phyloP scores from a whole-genome alignment of 2,113 vertebrate genomes.

The Corythornis madagascariensis region DNA sequence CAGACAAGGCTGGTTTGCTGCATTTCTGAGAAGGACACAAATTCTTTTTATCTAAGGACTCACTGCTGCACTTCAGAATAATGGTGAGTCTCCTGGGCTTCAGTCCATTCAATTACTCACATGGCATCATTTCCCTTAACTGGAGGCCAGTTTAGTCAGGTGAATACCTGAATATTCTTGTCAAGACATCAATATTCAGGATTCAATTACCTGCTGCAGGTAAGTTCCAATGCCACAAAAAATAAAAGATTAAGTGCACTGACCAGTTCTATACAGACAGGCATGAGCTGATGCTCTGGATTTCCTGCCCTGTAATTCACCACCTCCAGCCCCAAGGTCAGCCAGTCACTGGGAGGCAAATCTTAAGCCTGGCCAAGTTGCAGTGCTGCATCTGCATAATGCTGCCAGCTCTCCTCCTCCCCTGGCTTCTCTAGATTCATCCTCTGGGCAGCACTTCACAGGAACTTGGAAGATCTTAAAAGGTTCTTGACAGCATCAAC shows the following conservation, averaged over 20 bases:
- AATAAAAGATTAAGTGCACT: not conserved
- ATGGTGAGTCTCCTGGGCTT: not conserved
- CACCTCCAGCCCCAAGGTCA: not conserved
- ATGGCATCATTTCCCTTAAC: not conserved
- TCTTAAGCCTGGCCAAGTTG: not conserved
- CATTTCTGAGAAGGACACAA: not conserved
- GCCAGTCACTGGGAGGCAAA: not conserved
- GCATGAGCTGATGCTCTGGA: not conserved
- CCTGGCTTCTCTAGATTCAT: not conserved
- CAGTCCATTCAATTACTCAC: not conserved
- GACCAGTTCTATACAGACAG: not conserved
- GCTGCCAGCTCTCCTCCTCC: not conserved
- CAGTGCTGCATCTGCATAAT: not conserved
- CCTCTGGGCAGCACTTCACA: not conserved
- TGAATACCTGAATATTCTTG: not conserved
- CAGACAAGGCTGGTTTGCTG: not conserved
- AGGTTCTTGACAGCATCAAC: not conserved
- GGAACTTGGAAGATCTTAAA: not conserved
- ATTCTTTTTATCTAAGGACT: not conserved
- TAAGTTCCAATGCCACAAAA: not conserved
- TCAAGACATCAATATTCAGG: conserved; percentile 3
- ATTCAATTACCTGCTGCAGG: not conserved
- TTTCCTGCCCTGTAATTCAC: not conserved
- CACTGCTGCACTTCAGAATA: conserved; percentile 8
- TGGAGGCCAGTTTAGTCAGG: not conserved